phyloP scores from a whole-genome alignment of 2,797 vertebrate species.

The Ceryle rudis region DNA sequence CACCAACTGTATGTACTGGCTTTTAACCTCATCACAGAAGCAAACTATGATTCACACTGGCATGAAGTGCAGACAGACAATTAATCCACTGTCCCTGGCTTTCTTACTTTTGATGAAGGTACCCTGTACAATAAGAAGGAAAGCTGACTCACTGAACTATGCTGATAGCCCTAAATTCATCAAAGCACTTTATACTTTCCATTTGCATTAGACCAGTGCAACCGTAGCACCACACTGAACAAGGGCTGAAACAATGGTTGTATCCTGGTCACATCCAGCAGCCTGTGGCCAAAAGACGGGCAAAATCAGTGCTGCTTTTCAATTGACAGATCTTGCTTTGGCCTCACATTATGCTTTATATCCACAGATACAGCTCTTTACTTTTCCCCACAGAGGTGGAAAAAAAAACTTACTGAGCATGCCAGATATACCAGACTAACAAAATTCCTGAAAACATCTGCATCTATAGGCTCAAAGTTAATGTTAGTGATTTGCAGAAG shows the following conservation, averaged over 20 bases:
- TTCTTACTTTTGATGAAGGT: background rate
- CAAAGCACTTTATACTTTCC: background rate
- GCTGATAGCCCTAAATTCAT: background rate
- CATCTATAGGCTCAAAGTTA: background rate
- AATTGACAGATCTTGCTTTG: background rate
- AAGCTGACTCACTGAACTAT: background rate
- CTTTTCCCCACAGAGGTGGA: fast-evolving
- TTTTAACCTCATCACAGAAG: conserved; percentile 12
- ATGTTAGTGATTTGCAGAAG: background rate
- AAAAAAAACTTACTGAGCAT: background rate
- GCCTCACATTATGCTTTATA: background rate
- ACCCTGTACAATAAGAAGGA: background rate
- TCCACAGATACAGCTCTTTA: background rate
- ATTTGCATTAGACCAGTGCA: background rate
- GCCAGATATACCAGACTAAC: background rate
- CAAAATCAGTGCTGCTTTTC: background rate
- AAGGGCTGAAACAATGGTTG: background rate
- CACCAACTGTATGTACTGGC: background rate
- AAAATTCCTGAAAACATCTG: background rate
- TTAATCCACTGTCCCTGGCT: background rate
- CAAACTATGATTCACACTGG: background rate
- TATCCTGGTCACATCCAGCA: background rate
- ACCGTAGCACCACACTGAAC: fast-evolving
- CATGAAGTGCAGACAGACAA: background rate
- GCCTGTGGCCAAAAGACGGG: background rate